These are phyloP conservation scores for Philypnodon macrostomus DNA, from an alignment of 2,797 vertebrate genomes.

Conservation along the genomic window DNA sequence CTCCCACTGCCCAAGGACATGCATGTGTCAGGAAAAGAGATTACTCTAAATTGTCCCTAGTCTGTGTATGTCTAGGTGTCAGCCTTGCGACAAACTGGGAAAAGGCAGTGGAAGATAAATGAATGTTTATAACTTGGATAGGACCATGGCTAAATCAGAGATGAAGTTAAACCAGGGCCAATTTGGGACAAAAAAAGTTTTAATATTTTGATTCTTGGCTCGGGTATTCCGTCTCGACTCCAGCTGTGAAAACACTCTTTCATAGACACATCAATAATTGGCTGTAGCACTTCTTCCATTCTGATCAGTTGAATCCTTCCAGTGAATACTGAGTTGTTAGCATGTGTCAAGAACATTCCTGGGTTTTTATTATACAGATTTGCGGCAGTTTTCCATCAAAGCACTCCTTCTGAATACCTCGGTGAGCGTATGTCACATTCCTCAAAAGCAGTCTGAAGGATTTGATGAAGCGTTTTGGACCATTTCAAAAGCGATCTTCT, in stretches of 20 bases:
- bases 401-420: neutral
- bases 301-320: neutral
- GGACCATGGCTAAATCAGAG: too few species aligned
- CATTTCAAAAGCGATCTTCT: neutral
- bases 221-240: neutral
- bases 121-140: too few species aligned
- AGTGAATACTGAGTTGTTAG: neutral
- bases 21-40: too few species aligned
- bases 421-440: neutral
- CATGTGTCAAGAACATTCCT: slow-evolving; percentile 1
- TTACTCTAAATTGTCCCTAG: too few species aligned
- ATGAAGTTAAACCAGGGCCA: too few species aligned
- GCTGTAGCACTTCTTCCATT: neutral
- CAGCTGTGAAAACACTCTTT: neutral
- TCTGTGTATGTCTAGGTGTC: too few species aligned
- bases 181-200: neutral
- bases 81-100: too few species aligned
- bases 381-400: neutral
- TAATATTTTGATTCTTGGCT: neutral
- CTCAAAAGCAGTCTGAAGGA: neutral
- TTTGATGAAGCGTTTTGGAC: neutral
- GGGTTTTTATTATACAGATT: neutral
- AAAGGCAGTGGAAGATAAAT: too few species aligned
- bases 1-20: too few species aligned
- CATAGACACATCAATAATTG: neutral